phyloP scores from a whole-genome alignment of 1,140 invertebrate species.

The Pectinophora gossypiella region DNA sequence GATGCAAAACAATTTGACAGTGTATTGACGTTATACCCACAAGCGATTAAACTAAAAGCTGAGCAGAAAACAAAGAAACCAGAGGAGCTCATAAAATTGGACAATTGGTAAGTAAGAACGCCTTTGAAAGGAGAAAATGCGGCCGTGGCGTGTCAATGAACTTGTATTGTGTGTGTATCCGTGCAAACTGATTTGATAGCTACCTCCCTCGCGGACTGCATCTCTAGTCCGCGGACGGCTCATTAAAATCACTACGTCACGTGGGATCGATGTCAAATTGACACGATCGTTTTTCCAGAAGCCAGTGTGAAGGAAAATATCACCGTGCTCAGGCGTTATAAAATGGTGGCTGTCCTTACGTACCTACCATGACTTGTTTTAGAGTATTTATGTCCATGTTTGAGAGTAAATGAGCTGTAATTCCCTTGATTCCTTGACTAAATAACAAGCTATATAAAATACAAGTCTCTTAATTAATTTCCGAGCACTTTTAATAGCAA shows the following conservation, averaged over 20 bases:
- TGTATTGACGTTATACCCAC: slow-evolving; percentile 91
- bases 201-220: slow-evolving; percentile 77
- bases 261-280: slow-evolving; percentile 79
- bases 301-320: slow-evolving; percentile 71
- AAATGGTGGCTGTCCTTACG: slow-evolving; percentile 72
- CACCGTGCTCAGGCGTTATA: slow-evolving; percentile 70
- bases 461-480: background rate
- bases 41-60: slow-evolving; percentile 90
- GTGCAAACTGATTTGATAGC: slow-evolving; percentile 77
- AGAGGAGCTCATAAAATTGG: slow-evolving; percentile 93
- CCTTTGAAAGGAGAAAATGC: slow-evolving; percentile 73
- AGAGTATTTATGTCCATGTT: slow-evolving; percentile 50
- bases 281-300: slow-evolving; percentile 74
- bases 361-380: slow-evolving; percentile 61
- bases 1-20: slow-evolving; percentile 90
- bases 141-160: slow-evolving; percentile 76
- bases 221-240: slow-evolving; percentile 77
- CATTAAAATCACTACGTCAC: slow-evolving; percentile 80
- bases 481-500: background rate
- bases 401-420: slow-evolving; percentile 24
- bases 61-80: slow-evolving; percentile 92
- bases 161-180: slow-evolving; percentile 76
- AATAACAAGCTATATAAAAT: slow-evolving; percentile 32
- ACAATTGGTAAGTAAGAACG: slow-evolving; percentile 90
- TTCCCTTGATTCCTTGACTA: slow-evolving; percentile 31